phyloP scores from a whole-genome alignment of 2,888 invertebrate genomes.

The Troides aeacus region DNA sequence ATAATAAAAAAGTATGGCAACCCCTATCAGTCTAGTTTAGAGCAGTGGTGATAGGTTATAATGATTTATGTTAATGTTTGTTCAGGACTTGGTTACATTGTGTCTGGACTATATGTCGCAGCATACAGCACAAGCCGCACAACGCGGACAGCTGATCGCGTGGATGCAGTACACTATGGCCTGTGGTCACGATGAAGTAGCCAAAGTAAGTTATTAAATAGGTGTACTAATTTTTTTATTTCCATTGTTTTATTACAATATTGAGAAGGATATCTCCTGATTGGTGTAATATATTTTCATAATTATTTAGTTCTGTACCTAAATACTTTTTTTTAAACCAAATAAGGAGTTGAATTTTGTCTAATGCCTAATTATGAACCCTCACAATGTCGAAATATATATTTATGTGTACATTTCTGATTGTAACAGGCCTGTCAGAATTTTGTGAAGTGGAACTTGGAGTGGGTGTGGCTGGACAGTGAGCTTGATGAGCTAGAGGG shows the following conservation, averaged over 20 bases:
- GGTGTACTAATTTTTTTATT: not conserved
- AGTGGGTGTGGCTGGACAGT: slow-evolving; percentile 86
- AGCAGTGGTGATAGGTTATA: not conserved
- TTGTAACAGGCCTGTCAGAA: slow-evolving; percentile 83
- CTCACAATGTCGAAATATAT: too few relatives aligned
- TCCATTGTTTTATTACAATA: too few relatives aligned
- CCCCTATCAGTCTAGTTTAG: too few relatives aligned
- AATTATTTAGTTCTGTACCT: too few relatives aligned
- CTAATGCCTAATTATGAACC: too few relatives aligned
- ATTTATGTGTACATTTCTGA: too few relatives aligned
- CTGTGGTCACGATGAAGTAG: slow-evolving; percentile 87
- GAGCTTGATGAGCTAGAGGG: slow-evolving; percentile 92
- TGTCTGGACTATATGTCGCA: slow-evolving; percentile 93
- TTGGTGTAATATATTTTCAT: too few relatives aligned
- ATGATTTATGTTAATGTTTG: slow-evolving; percentile 26
- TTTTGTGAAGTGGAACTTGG: slow-evolving; percentile 95
- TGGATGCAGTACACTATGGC: slow-evolving; percentile 95
- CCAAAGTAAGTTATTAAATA: slow-evolving; percentile 63
- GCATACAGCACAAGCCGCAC: slow-evolving; percentile 91
- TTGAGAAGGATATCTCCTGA: too few relatives aligned
- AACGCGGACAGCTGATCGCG: slow-evolving; percentile 89
- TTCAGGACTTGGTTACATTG: slow-evolving; percentile 87
- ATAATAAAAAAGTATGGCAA: too few relatives aligned
- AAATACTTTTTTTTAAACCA: too few relatives aligned
- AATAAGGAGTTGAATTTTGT: too few relatives aligned